A percentile compares a stretch with the other conserved stretches of the same genome.
Evolutionary conservation across 2,888 invertebrate genomes (phyloP).

Genomic region (Eudemis profundana): DNA sequence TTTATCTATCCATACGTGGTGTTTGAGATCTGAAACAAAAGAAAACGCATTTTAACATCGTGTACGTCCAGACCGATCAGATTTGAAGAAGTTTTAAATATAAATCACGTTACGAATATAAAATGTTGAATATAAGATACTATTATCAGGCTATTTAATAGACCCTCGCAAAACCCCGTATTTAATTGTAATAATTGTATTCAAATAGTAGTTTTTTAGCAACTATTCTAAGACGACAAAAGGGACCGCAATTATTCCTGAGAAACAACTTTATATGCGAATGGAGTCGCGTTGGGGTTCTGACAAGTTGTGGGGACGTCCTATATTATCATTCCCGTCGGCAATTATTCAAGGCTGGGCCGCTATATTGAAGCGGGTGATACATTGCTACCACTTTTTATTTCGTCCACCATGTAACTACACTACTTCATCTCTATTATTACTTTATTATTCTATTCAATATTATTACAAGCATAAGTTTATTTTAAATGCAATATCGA

Average conservation of each 20-base stretch:
- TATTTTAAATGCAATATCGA: neutral
- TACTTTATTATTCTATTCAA: neutral
- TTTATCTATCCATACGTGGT: conserved; percentile 20
- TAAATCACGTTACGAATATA: neutral
- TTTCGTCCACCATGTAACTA: conserved; percentile 6
- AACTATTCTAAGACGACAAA: neutral
- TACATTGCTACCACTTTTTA: conserved; percentile 23
- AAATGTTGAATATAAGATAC: too few species aligned
- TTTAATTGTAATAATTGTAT: conserved; percentile 10
- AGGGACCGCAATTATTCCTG: conserved; percentile 20
- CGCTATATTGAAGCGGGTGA: conserved; percentile 29
- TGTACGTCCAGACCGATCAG: too few species aligned
- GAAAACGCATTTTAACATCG: neutral
- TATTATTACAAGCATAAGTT: neutral
- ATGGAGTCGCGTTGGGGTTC: conserved; percentile 31
- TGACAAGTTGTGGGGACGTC: conserved; percentile 28
- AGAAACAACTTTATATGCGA: conserved; percentile 41
- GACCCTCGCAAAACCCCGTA: neutral
- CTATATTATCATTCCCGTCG: conserved; percentile 38
- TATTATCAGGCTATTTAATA: too few species aligned
- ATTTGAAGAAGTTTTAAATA: neutral
- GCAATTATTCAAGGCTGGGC: conserved; percentile 37
- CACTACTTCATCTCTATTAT: neutral
- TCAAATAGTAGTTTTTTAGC: neutral
- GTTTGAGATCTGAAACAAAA: conserved; percentile 30